A percentile compares a stretch with the other conserved stretches of the same genome.
phyloP scores from a whole-genome alignment of 1,140 invertebrate genomes.

The Panulirus ornatus region DNA sequence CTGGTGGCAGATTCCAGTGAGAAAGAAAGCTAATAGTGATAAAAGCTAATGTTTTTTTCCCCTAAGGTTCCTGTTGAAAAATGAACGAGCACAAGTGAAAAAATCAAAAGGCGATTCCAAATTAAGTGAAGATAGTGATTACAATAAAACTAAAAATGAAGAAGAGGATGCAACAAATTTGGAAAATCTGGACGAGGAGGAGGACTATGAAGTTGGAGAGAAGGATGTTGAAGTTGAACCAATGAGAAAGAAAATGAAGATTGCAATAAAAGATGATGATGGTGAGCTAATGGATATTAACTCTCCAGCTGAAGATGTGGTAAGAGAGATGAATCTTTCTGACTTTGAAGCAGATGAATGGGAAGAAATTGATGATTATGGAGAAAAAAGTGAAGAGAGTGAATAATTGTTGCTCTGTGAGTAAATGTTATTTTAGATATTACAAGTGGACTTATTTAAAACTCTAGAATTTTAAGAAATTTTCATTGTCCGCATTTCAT shows the following conservation, averaged over 20 bases:
- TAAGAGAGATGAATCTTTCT: conserved; percentile 3
- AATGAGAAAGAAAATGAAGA: not conserved
- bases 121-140: not conserved
- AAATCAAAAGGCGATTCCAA: not conserved
- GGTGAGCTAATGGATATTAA: not conserved
- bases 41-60: not conserved
- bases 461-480: no score
- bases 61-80: conserved; percentile 33
- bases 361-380: conserved; percentile 5
- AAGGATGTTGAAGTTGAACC: not conserved
- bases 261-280: not conserved
- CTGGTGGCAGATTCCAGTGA: no score
- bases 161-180: not conserved
- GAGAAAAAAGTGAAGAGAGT: not conserved
- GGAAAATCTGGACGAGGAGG: not conserved
- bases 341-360: not conserved
- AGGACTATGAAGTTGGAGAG: not conserved
- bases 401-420: no score
- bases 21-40: not conserved
- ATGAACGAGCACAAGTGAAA: conserved; percentile 1
- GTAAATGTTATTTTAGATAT: no score
- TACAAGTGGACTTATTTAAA: no score
- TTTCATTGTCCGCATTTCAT: no score
- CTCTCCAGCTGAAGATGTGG: not conserved
- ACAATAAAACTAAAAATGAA: not conserved